Evolutionary conservation across 92 coral and sea anemone genomes (phyloP).

Genomic region (Isaurus tuberculatus): DNA sequence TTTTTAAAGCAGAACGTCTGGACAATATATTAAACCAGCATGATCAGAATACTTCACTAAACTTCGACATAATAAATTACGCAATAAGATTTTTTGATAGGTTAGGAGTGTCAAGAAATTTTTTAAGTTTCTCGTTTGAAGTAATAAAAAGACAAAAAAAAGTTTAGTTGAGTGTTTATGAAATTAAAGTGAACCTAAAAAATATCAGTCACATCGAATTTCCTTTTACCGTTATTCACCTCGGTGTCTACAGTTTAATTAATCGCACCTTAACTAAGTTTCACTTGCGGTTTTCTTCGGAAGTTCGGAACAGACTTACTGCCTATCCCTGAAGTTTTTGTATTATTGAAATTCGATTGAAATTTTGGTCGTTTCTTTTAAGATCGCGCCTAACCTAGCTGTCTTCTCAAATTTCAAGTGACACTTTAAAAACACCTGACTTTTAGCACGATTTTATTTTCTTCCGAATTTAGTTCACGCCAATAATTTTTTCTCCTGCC

Average conservation of each 20-base stretch:
- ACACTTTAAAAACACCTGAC: background rate
- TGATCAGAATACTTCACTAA: background rate
- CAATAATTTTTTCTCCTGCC: background rate
- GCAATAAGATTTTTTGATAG: background rate
- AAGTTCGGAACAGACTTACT: constrained; percentile 22
- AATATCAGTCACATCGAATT: too few relatives aligned
- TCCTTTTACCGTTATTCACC: too few relatives aligned
- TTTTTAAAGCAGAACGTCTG: constrained; percentile 1
- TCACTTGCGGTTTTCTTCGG: constrained; percentile 17
- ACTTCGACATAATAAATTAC: background rate
- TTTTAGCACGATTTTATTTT: background rate
- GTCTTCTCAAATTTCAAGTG: background rate
- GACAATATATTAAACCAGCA: background rate
- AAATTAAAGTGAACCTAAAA: background rate
- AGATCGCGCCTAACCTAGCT: background rate
- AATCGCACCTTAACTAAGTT: constrained; percentile 23
- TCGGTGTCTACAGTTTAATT: constrained; percentile 24
- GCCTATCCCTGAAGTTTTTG: constrained; percentile 17
- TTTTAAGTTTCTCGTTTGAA: background rate
- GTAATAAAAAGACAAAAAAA: background rate
- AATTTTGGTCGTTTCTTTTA: background rate
- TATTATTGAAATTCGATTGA: background rate
- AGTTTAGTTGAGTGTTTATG: background rate
- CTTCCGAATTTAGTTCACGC: background rate
- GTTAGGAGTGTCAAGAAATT: background rate